A percentile compares a stretch with the other conserved stretches of the same genome.
These are phyloP conservation scores for Oreonectes daqikongensis DNA, from an alignment of 2,797 vertebrate genomes.

Conservation along the genomic window DNA sequence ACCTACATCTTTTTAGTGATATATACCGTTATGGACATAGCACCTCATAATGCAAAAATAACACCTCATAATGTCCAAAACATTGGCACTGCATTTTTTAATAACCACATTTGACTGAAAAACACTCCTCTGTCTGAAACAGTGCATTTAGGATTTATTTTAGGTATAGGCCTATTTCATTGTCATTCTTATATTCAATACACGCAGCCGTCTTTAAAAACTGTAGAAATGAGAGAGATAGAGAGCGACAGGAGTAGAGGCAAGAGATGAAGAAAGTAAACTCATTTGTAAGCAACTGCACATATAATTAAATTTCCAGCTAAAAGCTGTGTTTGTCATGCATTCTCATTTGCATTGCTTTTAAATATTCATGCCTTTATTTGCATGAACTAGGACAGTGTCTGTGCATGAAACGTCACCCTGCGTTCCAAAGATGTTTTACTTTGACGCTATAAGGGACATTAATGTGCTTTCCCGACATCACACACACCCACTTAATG, in stretches of 20 bases:
- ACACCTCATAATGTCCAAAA: not conserved
- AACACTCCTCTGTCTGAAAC: too few species aligned
- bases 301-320: constrained; percentile 76
- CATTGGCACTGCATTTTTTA: not conserved
- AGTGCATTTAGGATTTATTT: not conserved
- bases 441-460: constrained; percentile 42
- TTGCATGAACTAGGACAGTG: constrained; percentile 71
- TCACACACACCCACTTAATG: constrained; percentile 14
- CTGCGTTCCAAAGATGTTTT: constrained; percentile 52
- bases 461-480: constrained; percentile 43
- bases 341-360: constrained; percentile 72
- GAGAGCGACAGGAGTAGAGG: constrained; percentile 49
- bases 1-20: not conserved
- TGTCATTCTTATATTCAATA: constrained; percentile 17
- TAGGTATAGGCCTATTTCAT: not conserved
- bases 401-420: constrained; percentile 65
- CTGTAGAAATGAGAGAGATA: constrained; percentile 46
- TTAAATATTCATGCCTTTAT: constrained; percentile 78
- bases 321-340: constrained; percentile 77
- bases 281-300: constrained; percentile 71
- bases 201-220: constrained; percentile 1
- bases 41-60: not conserved
- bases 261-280: constrained; percentile 62
- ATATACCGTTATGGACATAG: not conserved
- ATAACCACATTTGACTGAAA: not conserved